A percentile compares a stretch with the other conserved stretches of the same genome.
Evolutionary conservation across 1,140 invertebrate species (phyloP).

Genomic region (Choristoneura fumiferana): DNA sequence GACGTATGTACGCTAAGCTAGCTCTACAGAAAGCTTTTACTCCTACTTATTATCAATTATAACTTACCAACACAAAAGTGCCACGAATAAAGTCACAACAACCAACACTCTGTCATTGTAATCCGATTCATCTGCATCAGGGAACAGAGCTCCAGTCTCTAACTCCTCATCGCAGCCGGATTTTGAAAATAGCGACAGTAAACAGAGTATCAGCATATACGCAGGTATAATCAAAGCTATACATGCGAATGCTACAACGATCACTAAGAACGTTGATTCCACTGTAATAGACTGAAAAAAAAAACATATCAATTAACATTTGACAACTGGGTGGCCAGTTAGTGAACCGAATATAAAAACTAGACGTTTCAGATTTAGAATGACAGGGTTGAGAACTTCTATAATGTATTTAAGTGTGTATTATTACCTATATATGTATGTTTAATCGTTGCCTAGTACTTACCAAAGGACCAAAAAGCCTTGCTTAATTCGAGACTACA

Average conservation of each 20-base stretch:
- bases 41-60: too few relatives aligned
- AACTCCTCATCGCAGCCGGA: conserved; percentile 57
- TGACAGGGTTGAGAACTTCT: too few relatives aligned
- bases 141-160: conserved; percentile 65
- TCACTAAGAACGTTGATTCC: conserved; percentile 63
- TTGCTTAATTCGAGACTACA: too few relatives aligned
- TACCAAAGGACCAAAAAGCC: too few relatives aligned
- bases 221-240: conserved; percentile 62
- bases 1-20: too few relatives aligned
- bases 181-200: conserved; percentile 56
- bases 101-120: conserved; percentile 54
- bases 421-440: too few relatives aligned
- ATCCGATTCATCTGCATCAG: conserved; percentile 48
- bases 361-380: too few relatives aligned
- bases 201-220: conserved; percentile 55
- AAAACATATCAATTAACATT: conserved; percentile 25
- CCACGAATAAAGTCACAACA: conserved; percentile 52
- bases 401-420: too few relatives aligned
- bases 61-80: conserved; percentile 66
- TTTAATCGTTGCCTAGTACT: too few relatives aligned
- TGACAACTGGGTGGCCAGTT: too few relatives aligned
- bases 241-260: conserved; percentile 59
- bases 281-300: conserved; percentile 66
- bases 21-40: too few relatives aligned
- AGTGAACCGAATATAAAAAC: too few relatives aligned